These are phyloP conservation scores for Alectoris magna DNA, from an alignment of 2,797 vertebrate species.

Conservation along the genomic window DNA sequence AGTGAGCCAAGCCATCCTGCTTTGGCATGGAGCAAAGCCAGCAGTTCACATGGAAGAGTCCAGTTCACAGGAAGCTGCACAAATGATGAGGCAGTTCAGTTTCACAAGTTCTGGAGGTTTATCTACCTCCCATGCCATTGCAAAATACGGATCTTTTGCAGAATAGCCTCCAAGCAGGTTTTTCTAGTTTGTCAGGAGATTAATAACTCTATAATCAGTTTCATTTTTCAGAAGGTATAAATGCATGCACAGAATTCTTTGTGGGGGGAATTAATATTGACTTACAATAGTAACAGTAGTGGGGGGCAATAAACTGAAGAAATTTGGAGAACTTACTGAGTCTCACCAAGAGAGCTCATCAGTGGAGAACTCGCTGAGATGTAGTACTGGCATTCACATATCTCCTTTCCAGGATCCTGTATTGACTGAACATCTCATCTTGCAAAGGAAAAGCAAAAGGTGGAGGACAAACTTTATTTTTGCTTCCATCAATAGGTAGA, in stretches of 20 bases:
- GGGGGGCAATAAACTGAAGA: not conserved
- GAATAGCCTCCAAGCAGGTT: not conserved
- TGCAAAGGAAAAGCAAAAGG: not conserved
- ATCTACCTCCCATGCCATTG: fast-evolving
- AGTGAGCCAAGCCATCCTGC: not conserved
- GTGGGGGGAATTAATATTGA: not conserved
- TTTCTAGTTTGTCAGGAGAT: not conserved
- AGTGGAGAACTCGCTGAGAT: not conserved
- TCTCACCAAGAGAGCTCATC: not conserved
- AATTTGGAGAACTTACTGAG: not conserved
- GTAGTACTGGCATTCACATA: not conserved
- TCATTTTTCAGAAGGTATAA: not conserved
- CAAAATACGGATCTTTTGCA: not conserved
- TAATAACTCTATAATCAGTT: not conserved
- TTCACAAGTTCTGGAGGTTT: not conserved
- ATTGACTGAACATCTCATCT: not conserved
- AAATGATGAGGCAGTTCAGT: not conserved
- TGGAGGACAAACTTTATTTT: not conserved
- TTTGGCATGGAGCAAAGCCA: not conserved
- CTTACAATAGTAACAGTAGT: not conserved
- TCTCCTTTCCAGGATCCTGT: not conserved
- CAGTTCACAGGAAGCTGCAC: not conserved
- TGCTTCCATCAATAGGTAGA: not conserved
- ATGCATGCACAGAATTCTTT: not conserved
- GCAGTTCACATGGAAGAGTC: not conserved